These are phyloP conservation scores for Amiota minor DNA, from an alignment of 2,888 invertebrate species.

Conservation along the genomic window DNA sequence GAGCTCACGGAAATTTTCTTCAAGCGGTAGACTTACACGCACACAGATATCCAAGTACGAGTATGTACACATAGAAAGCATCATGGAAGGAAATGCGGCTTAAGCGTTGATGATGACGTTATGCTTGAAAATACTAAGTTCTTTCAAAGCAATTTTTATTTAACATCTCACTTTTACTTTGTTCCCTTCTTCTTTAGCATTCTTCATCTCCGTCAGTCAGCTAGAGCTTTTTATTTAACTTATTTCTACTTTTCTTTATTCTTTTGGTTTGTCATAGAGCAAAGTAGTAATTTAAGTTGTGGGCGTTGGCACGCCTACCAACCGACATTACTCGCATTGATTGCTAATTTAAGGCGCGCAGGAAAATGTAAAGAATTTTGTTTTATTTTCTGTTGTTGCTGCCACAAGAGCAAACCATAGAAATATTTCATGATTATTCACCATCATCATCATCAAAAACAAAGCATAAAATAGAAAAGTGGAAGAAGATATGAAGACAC, in stretches of 20 bases:
- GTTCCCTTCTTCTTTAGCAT: too few species aligned
- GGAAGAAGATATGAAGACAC: neutral
- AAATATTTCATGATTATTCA: neutral
- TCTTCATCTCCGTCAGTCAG: too few species aligned
- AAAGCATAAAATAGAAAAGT: neutral
- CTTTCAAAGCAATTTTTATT: neutral
- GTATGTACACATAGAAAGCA: too few species aligned
- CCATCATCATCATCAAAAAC: neutral
- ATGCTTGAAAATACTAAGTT: conserved; percentile 18
- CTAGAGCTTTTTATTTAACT: too few species aligned
- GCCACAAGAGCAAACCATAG: too few species aligned
- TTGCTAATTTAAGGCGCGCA: conserved; percentile 18
- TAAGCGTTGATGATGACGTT: conserved; percentile 12
- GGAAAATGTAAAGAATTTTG: too few species aligned
- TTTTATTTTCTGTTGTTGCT: too few species aligned
- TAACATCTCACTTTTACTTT: conserved; percentile 33
- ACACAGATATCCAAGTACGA: too few species aligned
- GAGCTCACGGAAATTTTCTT: conserved; percentile 3
- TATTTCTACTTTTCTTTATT: neutral
- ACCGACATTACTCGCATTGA: conserved; percentile 44
- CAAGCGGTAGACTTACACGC: neutral
- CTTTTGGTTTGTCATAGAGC: conserved; percentile 52
- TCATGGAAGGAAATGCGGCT: neutral
- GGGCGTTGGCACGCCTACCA: conserved; percentile 57
- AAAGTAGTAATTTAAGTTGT: conserved; percentile 66